phyloP scores from a whole-genome alignment of 2,113 vertebrate species.

The Ellobius talpinus region DNA sequence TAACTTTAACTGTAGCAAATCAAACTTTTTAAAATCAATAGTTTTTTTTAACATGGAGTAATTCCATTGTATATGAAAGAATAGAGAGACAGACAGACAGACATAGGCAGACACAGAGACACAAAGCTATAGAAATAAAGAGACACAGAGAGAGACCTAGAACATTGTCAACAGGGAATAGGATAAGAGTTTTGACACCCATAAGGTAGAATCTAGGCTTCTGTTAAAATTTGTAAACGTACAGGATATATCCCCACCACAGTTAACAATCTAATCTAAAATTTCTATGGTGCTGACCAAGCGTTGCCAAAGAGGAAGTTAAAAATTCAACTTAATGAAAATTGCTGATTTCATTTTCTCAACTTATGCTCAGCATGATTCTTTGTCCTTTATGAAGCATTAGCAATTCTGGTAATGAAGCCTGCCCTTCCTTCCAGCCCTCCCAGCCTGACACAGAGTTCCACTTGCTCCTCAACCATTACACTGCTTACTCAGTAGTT shows the following conservation, averaged over 20 bases:
- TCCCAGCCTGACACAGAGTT: background rate
- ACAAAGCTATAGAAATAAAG: background rate
- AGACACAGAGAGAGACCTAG: background rate
- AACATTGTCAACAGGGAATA: background rate
- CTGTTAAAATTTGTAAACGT: background rate
- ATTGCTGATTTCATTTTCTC: background rate
- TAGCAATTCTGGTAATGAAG: background rate
- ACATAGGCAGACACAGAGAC: background rate
- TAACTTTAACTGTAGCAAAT: background rate
- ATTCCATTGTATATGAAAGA: background rate
- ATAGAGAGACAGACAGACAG: background rate
- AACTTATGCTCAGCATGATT: background rate
- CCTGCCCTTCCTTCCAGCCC: background rate
- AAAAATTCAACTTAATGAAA: slow-evolving; percentile 11
- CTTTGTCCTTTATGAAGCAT: slow-evolving; percentile 29
- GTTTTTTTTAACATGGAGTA: background rate
- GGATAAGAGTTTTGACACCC: background rate
- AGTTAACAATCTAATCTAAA: background rate
- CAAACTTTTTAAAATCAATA: background rate
- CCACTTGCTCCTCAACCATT: background rate
- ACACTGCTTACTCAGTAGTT: background rate
- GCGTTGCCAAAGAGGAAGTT: background rate
- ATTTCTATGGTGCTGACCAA: background rate
- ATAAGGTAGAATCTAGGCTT: background rate
- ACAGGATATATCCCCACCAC: accelerated